Evolutionary conservation across 2,797 vertebrate species (phyloP).

Genomic region (Pogonophryne albipinna): DNA sequence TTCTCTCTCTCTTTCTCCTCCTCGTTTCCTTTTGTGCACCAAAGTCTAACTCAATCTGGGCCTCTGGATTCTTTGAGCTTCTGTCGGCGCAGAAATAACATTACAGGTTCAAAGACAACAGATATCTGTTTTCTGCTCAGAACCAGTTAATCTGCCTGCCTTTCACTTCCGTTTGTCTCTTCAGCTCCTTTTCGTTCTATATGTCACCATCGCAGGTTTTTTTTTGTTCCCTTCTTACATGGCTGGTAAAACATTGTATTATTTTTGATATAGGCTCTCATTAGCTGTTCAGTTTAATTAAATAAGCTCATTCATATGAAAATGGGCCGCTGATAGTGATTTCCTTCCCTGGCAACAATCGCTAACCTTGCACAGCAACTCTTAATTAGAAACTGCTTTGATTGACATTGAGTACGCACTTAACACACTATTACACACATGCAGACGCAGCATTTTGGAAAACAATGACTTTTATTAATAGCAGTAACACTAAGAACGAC

Average conservation of each 20-base stretch:
- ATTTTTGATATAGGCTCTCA: constrained; percentile 87
- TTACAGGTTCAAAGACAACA: constrained; percentile 84
- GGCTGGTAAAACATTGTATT: constrained; percentile 82
- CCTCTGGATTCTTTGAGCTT: constrained; percentile 80
- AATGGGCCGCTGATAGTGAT: constrained; percentile 85
- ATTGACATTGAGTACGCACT: constrained; percentile 77
- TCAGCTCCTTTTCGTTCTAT: constrained; percentile 62
- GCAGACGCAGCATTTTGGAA: constrained; percentile 49
- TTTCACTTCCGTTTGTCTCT: constrained; percentile 59
- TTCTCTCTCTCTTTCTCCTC: constrained; percentile 68
- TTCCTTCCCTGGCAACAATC: constrained; percentile 85
- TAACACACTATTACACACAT: constrained; percentile 40
- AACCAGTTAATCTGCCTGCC: constrained; percentile 68
- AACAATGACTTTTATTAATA: constrained; percentile 33
- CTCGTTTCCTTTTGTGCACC: constrained; percentile 73
- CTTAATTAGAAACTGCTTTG: constrained; percentile 87
- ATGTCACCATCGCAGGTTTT: constrained; percentile 62
- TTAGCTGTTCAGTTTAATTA: constrained; percentile 88
- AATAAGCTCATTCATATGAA: constrained; percentile 88
- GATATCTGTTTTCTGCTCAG: constrained; percentile 76
- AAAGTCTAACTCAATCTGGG: constrained; percentile 77
- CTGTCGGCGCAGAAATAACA: constrained; percentile 77
- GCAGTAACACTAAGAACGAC: constrained; percentile 2
- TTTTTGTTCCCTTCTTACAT: constrained; percentile 71
- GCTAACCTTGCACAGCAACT: constrained; percentile 80